Evolutionary conservation across 2,888 invertebrate species (phyloP).

Genomic region (Lobophora halterata): DNA sequence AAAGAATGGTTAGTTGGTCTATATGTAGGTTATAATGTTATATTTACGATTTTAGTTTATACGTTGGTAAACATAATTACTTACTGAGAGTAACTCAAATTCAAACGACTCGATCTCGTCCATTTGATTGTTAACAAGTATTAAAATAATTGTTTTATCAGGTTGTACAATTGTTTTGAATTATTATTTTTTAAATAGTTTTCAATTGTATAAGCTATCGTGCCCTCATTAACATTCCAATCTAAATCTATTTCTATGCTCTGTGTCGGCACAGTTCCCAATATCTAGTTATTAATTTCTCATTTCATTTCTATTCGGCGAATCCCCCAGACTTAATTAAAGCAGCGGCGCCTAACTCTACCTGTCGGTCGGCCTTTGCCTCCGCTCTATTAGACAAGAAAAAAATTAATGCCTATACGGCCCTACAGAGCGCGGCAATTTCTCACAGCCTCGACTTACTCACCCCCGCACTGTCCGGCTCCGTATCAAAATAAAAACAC

Average conservation of each 20-base stretch:
- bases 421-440: constrained; percentile 66
- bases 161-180: neutral
- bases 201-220: constrained; percentile 20
- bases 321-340: constrained; percentile 70
- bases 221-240: constrained; percentile 27
- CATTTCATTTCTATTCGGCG: constrained; percentile 50
- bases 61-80: too few relatives aligned
- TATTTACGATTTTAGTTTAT: too few relatives aligned
- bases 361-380: constrained; percentile 74
- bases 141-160: too few relatives aligned
- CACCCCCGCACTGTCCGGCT: constrained; percentile 39
- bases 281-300: constrained; percentile 53
- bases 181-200: constrained; percentile 4
- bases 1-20: too few relatives aligned
- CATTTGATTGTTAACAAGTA: too few relatives aligned
- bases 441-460: constrained; percentile 64
- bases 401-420: constrained; percentile 72
- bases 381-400: constrained; percentile 76
- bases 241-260: constrained; percentile 25
- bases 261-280: constrained; percentile 29
- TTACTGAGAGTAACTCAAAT: too few relatives aligned
- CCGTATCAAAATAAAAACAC: constrained; percentile 69
- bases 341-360: constrained; percentile 71
- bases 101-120: too few relatives aligned
- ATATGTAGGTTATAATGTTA: too few relatives aligned